Percentiles rank a stretch among this genome's conserved stretches.
Evolutionary conservation across 2,113 vertebrate genomes (phyloP).

Genomic region (Centropus bengalensis): DNA sequence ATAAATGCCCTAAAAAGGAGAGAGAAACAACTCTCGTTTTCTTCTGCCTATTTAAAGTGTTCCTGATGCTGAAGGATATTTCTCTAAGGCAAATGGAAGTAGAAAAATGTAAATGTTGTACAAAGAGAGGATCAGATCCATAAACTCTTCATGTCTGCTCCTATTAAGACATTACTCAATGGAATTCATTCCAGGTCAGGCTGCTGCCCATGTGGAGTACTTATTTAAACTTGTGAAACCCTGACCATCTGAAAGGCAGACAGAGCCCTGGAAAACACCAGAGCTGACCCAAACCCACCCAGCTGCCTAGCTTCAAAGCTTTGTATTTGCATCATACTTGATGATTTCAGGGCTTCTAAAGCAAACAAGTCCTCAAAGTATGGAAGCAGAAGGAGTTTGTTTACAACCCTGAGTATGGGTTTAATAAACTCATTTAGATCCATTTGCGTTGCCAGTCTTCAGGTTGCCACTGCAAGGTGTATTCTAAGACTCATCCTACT

Average conservation of each 20-base stretch:
- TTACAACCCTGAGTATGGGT: not conserved
- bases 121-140: not conserved
- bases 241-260: not conserved
- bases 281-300: not conserved
- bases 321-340: not conserved
- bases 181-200: not conserved
- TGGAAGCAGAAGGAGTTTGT: not conserved
- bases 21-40: not conserved
- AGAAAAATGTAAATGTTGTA: conserved; percentile 47
- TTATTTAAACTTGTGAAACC: conserved; percentile 9
- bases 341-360: not conserved
- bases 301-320: not conserved
- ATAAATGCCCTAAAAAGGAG: conserved; percentile 45
- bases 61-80: not conserved
- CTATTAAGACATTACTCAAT: not conserved
- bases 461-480: not conserved
- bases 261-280: not conserved
- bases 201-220: not conserved
- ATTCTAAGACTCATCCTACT: not conserved
- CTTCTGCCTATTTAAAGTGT: conserved; percentile 1
- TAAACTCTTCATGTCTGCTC: not conserved
- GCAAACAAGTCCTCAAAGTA: not conserved
- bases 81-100: not conserved
- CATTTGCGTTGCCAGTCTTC: not conserved
- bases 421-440: not conserved